A percentile compares a stretch with the other conserved stretches of the same genome.
phyloP scores from a whole-genome alignment of 1,140 invertebrate genomes.

The Drosophila gunungcola region DNA sequence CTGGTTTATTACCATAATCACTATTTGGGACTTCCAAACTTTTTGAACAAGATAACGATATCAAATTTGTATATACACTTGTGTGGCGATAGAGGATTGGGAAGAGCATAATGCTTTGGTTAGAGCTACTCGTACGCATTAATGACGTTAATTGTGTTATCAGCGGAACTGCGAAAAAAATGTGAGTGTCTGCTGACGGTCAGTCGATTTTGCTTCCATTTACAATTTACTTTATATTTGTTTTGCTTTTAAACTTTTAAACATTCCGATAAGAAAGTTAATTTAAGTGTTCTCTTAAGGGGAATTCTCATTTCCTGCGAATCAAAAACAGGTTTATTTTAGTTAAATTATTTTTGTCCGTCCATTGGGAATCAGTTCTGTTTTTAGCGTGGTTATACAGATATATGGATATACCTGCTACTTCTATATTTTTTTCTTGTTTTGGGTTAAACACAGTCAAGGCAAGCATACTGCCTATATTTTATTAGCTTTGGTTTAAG shows the following conservation, averaged over 20 bases:
- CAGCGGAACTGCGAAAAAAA: conserved; percentile 5
- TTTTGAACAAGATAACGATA: not conserved
- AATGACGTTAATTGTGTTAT: conserved; percentile 14
- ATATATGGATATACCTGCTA: too few species aligned
- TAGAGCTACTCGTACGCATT: not conserved
- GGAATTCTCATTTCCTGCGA: too few species aligned
- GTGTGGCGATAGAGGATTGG: too few species aligned
- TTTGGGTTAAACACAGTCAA: too few species aligned
- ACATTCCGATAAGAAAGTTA: not conserved
- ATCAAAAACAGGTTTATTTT: too few species aligned
- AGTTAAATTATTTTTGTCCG: too few species aligned
- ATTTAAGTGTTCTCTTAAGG: not conserved
- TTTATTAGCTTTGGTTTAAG: too few species aligned
- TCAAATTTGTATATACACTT: not conserved
- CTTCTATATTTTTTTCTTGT: too few species aligned
- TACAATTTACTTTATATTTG: not conserved
- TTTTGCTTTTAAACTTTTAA: not conserved
- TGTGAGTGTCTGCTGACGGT: not conserved
- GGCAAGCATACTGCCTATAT: too few species aligned
- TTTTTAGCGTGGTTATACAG: too few species aligned
- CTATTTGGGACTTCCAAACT: not conserved
- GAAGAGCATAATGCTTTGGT: not conserved
- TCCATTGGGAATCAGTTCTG: too few species aligned
- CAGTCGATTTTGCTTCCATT: not conserved
- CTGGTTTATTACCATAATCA: conserved; percentile 1